Base-by-base conservation (phyloP, 2,888 invertebrate genomes). In the Micoletzkya japonica region DNA sequence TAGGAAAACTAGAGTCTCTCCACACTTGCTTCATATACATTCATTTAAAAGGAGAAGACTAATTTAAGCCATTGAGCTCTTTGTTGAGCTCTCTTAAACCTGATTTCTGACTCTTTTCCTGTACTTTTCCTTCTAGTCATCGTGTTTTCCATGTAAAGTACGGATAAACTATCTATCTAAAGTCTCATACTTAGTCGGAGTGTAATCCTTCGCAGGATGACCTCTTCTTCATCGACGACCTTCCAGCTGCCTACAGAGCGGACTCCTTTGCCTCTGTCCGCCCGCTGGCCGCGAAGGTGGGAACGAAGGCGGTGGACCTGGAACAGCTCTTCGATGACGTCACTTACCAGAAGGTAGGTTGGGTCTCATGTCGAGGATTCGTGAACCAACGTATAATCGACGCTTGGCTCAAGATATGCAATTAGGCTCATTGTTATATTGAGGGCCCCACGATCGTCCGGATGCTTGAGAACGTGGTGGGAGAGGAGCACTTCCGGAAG, bases 311-410 rank as follows among this genome's bases (percentile, higher is more conserved):
- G 63, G 92, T 92, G 80, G 93, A 93, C 87, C 93, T 94, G 52
- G 91, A 91, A 73, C 92, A 93, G 82, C 92, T 93, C 64, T 93
- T 93, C 82, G 93, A 93, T 85, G 89, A 91, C 70, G 94, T 95
- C 77, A 93, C 94, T 0, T 95, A 94, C 84, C 91, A 90, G 61
- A 95, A 95, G 90, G 93, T 72, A 71, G 6, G n/a, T n/a, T 6
- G 6, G n/a, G n/a, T n/a, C n/a, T n/a, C n/a, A n/a, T n/a, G n/a
- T n/a, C n/a, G n/a, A n/a, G n/a, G n/a, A n/a, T n/a, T n/a, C n/a
- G n/a, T n/a, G n/a, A n/a, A 44, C 20, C 44, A 10, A 20, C 44
- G n/a, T 4, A 6, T n/a, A 52, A 20, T 52, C 10, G 6, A 52
- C 52, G 52, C 52, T n/a, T 6, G 26, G 36, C 6, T 6, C 26